phyloP scores from a whole-genome alignment of 2,113 vertebrate genomes.

The Myocastor coypus region DNA sequence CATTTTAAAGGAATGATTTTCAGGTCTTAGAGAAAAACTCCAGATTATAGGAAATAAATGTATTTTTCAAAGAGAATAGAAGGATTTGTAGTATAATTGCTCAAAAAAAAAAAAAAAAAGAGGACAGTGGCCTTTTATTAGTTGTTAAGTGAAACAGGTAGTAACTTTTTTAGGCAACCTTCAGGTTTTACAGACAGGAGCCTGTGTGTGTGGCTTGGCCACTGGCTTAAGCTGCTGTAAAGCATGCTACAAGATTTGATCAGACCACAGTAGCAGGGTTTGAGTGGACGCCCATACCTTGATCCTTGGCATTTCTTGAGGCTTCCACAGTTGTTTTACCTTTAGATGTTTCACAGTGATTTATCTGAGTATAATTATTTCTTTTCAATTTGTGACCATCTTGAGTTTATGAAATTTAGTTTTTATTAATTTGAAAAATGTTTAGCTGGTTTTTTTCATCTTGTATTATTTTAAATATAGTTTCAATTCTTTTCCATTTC shows the following conservation, averaged over 20 bases:
- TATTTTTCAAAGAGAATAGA: neutral
- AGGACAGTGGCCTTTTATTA: neutral
- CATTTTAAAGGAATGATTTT: constrained; percentile 12
- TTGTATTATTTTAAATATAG: neutral
- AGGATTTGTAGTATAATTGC: neutral
- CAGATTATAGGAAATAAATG: neutral
- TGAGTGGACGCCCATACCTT: neutral
- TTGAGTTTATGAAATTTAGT: neutral
- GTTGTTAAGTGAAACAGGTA: neutral
- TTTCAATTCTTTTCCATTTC: neutral
- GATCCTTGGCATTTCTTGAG: neutral
- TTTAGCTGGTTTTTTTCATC: neutral
- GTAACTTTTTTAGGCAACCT: neutral
- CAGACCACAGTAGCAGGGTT: neutral
- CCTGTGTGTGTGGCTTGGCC: neutral
- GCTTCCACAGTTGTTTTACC: neutral
- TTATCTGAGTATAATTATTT: constrained; percentile 12
- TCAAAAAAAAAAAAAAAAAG: neutral
- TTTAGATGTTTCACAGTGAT: neutral
- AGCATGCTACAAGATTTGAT: neutral
- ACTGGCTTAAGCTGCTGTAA: neutral
- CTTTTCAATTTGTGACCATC: constrained; percentile 3
- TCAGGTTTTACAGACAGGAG: neutral
- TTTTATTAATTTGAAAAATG: neutral
- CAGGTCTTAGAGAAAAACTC: neutral